These are phyloP conservation scores for Halcyon chelicuti DNA, from an alignment of 2,797 vertebrate genomes.

Conservation along the genomic window DNA sequence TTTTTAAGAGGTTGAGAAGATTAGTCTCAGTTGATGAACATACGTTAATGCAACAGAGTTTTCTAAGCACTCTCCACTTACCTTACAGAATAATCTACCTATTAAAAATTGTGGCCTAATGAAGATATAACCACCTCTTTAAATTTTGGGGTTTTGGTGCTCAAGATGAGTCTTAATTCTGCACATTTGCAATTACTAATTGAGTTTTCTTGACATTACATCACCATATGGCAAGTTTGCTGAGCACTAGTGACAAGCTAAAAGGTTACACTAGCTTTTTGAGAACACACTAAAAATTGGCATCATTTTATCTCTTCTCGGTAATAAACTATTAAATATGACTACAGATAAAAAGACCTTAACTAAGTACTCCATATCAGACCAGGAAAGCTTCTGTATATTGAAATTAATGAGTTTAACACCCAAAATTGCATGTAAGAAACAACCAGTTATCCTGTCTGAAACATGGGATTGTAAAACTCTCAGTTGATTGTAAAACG, in stretches of 20 bases:
- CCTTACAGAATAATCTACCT: neutral
- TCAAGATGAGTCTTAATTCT: neutral
- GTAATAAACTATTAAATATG: neutral
- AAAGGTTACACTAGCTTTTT: neutral
- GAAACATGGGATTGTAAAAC: conserved; percentile 91
- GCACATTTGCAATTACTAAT: neutral
- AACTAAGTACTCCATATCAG: neutral
- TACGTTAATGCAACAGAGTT: neutral
- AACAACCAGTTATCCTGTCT: conserved; percentile 90
- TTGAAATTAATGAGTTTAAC: conserved; percentile 82
- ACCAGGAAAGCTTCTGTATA: conserved; percentile 53
- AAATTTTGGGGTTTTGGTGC: neutral
- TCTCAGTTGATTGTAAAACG: conserved; percentile 92
- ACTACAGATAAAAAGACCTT: conserved; percentile 11
- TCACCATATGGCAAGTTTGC: neutral
- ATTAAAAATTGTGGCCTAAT: neutral
- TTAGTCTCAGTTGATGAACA: neutral
- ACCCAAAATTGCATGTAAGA: conserved; percentile 86
- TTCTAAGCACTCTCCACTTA: neutral
- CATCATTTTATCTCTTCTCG: neutral
- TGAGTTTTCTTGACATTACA: neutral
- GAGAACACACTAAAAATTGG: neutral
- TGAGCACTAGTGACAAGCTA: neutral
- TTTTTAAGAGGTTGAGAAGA: neutral
- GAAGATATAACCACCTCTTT: neutral